These are phyloP conservation scores for Mesochorus sp. DNA, from an alignment of 2,888 invertebrate genomes.

Conservation along the genomic window DNA sequence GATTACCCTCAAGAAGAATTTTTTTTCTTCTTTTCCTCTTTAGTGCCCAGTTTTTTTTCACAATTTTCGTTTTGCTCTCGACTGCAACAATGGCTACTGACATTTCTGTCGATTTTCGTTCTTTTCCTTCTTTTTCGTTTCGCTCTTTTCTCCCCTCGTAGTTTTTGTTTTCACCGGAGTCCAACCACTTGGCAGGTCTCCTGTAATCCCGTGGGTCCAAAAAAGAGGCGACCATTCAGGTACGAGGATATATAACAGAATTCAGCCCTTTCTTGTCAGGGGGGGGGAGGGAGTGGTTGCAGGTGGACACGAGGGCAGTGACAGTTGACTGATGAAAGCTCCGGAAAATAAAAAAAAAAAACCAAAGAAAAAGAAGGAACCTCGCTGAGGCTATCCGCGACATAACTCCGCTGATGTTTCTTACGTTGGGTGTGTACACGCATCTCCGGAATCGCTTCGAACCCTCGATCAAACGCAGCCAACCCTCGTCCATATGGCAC, in stretches of 20 bases:
- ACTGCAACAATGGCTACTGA: conserved; percentile 32
- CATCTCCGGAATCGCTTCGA: conserved; percentile 48
- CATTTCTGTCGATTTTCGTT: conserved; percentile 52
- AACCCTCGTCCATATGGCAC: conserved; percentile 38
- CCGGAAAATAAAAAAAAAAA: conserved; percentile 1
- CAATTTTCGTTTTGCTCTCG: conserved; percentile 13
- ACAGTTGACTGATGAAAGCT: conserved; percentile 76
- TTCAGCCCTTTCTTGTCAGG: conserved; percentile 42
- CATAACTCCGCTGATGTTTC: conserved; percentile 45
- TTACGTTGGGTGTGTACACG: conserved; percentile 29
- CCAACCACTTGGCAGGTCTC: conserved; percentile 39
- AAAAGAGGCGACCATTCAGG: conserved; percentile 34
- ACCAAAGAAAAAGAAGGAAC: neutral
- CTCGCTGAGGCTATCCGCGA: conserved; percentile 7
- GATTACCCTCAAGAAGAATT: conserved; percentile 75
- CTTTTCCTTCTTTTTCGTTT: too few relatives aligned
- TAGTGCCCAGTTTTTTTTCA: conserved; percentile 3
- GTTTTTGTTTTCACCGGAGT: too few relatives aligned
- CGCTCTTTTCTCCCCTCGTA: too few relatives aligned
- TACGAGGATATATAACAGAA: conserved; percentile 12
- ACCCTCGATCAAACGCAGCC: conserved; percentile 60
- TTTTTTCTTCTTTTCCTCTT: conserved; percentile 37
- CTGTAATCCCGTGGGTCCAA: conserved; percentile 15
- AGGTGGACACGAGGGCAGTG: conserved; percentile 69
- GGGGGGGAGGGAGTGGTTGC: conserved; percentile 34